These are phyloP conservation scores for Dasyornis broadbenti DNA, from an alignment of 2,113 vertebrate species.

Conservation along the genomic window DNA sequence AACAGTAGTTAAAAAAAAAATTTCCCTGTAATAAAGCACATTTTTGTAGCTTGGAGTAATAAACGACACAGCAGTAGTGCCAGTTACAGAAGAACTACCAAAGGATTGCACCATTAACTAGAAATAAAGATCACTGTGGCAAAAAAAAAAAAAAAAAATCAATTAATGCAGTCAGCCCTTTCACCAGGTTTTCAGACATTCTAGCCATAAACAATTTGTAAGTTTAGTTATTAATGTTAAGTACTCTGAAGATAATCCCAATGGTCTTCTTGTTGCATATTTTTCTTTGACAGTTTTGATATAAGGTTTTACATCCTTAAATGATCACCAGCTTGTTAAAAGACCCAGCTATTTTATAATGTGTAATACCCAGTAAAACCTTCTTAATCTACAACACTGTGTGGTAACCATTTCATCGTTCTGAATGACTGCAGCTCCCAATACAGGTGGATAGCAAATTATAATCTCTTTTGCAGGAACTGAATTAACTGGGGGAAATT, in stretches of 20 bases:
- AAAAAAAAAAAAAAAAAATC: neutral
- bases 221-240: neutral
- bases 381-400: neutral
- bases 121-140: neutral
- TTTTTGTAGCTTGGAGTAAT: neutral
- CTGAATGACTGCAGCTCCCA: neutral
- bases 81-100: neutral
- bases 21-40: neutral
- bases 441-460: neutral
- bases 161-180: neutral
- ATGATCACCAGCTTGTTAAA: neutral
- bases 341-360: neutral
- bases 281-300: neutral
- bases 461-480: neutral
- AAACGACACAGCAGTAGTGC: neutral
- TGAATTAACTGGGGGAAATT: neutral
- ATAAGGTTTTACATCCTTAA: neutral
- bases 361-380: neutral
- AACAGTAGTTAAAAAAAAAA: neutral
- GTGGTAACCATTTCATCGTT: neutral
- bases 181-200: neutral
- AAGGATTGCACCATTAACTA: neutral
- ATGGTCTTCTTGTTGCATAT: neutral
- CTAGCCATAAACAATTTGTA: neutral
- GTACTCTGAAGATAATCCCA: neutral